These are phyloP conservation scores for Leucania comma DNA, from an alignment of 2,888 invertebrate species.

Conservation along the genomic window DNA sequence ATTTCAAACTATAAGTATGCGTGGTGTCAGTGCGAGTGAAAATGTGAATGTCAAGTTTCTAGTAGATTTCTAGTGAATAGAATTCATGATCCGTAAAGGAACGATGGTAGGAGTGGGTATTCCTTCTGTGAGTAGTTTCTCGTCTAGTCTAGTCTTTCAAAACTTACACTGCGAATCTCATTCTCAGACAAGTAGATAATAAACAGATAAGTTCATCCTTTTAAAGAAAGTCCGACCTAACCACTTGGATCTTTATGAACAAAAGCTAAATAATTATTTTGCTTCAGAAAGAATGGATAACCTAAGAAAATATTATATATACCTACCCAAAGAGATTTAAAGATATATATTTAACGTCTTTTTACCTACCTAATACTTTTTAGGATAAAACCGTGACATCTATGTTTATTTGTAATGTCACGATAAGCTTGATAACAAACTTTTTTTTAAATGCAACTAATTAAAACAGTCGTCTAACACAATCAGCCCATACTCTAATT, in stretches of 20 bases:
- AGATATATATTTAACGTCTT: no score
- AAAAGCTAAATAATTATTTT: not conserved
- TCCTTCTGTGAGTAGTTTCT: constrained; percentile 16
- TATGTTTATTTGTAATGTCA: not conserved
- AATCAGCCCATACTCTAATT: not conserved
- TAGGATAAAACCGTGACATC: not conserved
- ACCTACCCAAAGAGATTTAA: no score
- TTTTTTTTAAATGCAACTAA: not conserved
- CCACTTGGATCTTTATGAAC: constrained; percentile 5
- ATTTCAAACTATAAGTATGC: not conserved
- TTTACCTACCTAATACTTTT: not conserved
- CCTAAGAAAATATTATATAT: not conserved
- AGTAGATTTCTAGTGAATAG: constrained; percentile 1
- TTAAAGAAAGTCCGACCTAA: constrained; percentile 18
- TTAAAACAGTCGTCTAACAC: not conserved
- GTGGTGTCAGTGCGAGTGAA: not conserved
- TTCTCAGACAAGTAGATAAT: constrained; percentile 27
- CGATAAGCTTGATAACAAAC: not conserved
- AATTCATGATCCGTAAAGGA: constrained; percentile 12
- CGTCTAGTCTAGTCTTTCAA: constrained; percentile 18
- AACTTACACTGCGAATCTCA: constrained; percentile 27
- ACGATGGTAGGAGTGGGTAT: constrained; percentile 12
- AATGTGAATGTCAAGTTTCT: not conserved
- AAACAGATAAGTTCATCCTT: constrained; percentile 43
- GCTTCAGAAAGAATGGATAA: not conserved